Base-by-base conservation (phyloP, 2,113 vertebrate species). In the Datnioides undecimradiatus region DNA sequence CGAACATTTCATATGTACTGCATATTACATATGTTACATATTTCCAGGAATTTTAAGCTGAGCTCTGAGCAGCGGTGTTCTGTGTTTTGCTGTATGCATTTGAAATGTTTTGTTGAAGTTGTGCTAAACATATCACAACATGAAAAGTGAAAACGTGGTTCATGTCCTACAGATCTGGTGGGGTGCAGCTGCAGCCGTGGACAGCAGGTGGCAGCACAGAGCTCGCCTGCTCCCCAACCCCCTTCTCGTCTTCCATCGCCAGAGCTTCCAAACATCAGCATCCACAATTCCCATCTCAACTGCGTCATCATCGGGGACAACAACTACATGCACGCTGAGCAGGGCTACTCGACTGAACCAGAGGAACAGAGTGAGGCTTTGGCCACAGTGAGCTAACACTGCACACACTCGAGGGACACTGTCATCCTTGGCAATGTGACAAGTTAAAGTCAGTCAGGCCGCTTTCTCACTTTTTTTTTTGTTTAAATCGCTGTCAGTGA, bases 291-390 rank as follows among this genome's bases (percentile, higher is more conserved):
- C 9, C 45, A 77, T 8, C 76, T 95, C 33, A 90, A 86, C 65
- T 92, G 68, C 51, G 93, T 93, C 76, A 93, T 94, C 79, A 93
- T 95, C 19, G 94, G 94, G 23, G 86, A 95, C 80, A 78, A 90
- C 66, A 95, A 94, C 78, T 77, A 71, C 62, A 91, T 95, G 93
- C 71, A 72, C 2, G 58, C 85, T 12, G 87, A 81, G 8, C 58
- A 80, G 62, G 76, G 49, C 31, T 41, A 40, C 41, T 34, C 23
- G 3, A 8, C 38, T 51, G 80, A 80, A 55, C 40, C 6, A 3
- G 23, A 63, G 7, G 48, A 45, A 1, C 17, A 5, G 46, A 21
- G 57, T 48, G 60, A 75, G 14, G 46, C 36, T 60, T 6, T 52
- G 43, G 27, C 27, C 23, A 1, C 19, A 25, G 14, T 21, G 25